A percentile compares a stretch with the other conserved stretches of the same genome.
phyloP scores from a whole-genome alignment of 2,113 vertebrate genomes.

The Aptenodytes forsteri region DNA sequence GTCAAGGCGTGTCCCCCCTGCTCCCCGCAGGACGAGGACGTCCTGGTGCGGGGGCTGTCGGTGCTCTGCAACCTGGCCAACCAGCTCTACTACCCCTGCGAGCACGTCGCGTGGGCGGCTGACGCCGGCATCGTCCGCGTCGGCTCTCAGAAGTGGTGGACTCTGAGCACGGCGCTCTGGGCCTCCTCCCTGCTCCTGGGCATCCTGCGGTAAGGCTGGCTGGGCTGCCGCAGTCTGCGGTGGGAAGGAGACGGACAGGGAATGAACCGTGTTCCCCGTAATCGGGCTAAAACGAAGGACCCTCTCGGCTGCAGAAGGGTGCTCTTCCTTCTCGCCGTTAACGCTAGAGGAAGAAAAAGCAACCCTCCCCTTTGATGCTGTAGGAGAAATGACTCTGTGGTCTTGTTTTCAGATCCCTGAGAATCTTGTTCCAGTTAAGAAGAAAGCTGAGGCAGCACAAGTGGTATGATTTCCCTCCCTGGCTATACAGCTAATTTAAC shows the following conservation, averaged over 20 bases:
- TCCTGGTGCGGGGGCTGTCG: slow-evolving; percentile 80
- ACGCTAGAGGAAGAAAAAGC: no score
- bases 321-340: not conserved
- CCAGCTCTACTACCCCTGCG: slow-evolving; percentile 96
- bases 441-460: slow-evolving; percentile 12
- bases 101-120: slow-evolving; percentile 93
- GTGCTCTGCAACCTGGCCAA: slow-evolving; percentile 87
- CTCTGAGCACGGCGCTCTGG: slow-evolving; percentile 83
- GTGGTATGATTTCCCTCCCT: not conserved
- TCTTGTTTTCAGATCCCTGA: slow-evolving; percentile 65
- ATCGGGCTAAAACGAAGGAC: accelerated
- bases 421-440: slow-evolving; percentile 59
- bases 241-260: not conserved
- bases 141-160: slow-evolving; percentile 86
- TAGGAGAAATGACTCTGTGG: not conserved
- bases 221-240: accelerated
- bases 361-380: accelerated
- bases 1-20: not conserved
- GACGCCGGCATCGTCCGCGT: slow-evolving; percentile 78
- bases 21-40: slow-evolving; percentile 82
- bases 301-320: accelerated
- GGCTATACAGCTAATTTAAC: not conserved
- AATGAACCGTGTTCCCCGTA: accelerated
- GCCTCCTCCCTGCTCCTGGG: slow-evolving; percentile 84
- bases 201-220: slow-evolving; percentile 78